These are phyloP conservation scores for Strigamia crassipes DNA, from an alignment of 2,888 invertebrate genomes.

Conservation along the genomic window DNA sequence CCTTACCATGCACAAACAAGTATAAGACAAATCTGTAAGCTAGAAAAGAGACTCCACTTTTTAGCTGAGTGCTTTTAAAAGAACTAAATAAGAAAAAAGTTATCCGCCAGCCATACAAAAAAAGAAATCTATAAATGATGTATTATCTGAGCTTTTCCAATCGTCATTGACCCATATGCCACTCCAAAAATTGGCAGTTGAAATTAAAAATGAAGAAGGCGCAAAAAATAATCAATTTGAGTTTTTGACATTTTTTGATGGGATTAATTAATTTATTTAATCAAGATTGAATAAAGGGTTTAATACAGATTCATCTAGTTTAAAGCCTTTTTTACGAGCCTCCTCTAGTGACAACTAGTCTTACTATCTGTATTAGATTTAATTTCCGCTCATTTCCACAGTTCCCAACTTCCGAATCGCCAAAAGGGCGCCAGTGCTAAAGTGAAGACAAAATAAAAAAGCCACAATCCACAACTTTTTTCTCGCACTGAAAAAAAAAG, in stretches of 20 bases:
- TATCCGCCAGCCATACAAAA: too few relatives aligned
- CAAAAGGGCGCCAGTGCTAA: background rate
- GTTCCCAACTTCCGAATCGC: background rate
- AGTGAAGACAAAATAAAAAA: background rate
- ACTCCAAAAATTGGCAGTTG: background rate
- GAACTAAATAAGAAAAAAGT: too few relatives aligned
- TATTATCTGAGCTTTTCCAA: background rate
- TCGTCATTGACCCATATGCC: background rate
- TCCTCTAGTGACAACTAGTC: background rate
- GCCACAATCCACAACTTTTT: background rate
- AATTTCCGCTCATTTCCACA: background rate
- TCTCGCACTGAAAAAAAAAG: background rate
- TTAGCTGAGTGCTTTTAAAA: too few relatives aligned
- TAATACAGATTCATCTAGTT: background rate
- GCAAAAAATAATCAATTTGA: too few relatives aligned
- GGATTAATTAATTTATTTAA: too few relatives aligned
- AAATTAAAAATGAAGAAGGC: background rate
- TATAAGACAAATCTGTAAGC: too few relatives aligned
- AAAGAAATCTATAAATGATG: too few relatives aligned
- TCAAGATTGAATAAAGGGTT: background rate
- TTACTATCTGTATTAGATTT: background rate
- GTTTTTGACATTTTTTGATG: too few relatives aligned
- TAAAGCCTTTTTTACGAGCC: background rate
- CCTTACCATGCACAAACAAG: too few relatives aligned
- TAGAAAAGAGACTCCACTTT: too few relatives aligned